Evolutionary conservation across 2,888 invertebrate species (phyloP).

Genomic region (Andrena bucephala): DNA sequence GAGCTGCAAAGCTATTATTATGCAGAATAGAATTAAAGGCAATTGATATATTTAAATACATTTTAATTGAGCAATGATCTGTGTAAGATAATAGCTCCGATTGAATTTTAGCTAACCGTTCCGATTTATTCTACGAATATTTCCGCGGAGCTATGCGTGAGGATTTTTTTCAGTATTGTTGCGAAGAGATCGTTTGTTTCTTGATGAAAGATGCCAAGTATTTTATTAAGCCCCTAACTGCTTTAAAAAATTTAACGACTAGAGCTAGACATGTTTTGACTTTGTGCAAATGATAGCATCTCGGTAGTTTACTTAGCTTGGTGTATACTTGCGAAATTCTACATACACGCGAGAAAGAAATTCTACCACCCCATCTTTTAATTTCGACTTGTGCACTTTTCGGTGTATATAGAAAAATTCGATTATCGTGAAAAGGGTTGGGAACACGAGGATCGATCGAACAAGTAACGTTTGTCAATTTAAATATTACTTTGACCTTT

Average conservation of each 20-base stretch:
- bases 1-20: conserved; percentile 60
- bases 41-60: conserved; percentile 38
- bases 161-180: conserved; percentile 4
- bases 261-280: conserved; percentile 35
- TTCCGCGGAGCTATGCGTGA: conserved; percentile 16
- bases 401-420: conserved; percentile 47
- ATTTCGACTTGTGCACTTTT: conserved; percentile 35
- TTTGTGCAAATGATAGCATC: conserved; percentile 51
- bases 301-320: conserved; percentile 49
- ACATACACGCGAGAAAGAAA: conserved; percentile 52
- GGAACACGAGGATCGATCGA: conserved; percentile 14
- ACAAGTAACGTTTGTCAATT: conserved; percentile 46
- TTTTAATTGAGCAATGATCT: conserved; percentile 33
- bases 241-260: conserved; percentile 9
- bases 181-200: neutral
- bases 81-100: conserved; percentile 40
- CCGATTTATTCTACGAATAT: conserved; percentile 33
- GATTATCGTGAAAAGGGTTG: conserved; percentile 26
- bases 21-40: conserved; percentile 46
- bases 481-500: conserved; percentile 43
- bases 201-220: conserved; percentile 8
- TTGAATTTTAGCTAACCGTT: conserved; percentile 43
- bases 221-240: conserved; percentile 9
- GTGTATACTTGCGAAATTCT: conserved; percentile 48
- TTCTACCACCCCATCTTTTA: conserved; percentile 36